Evolutionary conservation across 2,113 vertebrate genomes (phyloP), one percentile per base, ranked within the genome.

Genomic region (Herpetotheres cachinnans): DNA sequence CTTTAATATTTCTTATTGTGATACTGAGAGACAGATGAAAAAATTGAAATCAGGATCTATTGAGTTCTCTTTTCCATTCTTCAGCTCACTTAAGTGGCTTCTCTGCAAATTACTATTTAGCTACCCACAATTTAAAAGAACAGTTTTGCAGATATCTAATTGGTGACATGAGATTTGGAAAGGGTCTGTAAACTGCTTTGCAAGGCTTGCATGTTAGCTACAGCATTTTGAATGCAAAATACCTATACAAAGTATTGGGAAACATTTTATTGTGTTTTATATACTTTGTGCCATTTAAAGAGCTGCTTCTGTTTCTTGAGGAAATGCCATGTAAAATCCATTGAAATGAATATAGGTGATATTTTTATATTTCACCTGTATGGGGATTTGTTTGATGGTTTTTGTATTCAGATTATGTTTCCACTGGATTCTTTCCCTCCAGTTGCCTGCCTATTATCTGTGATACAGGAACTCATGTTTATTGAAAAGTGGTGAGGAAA

Each of bases 371-470:
- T 94, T 96, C 77, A 66, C 79, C 22, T 85, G 32, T 65, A 81
- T 76, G 93, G 40, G 32, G 24, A 77, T 91, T 93, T 96, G 71
- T 93, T 52, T 82, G 86, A 84, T 80, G 69, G 29, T 25, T 92
- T 97, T 94, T 89, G 32, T 91, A 65, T 86, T 95, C 40, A 42
- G 32, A 42, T 93, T 93, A 52, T 90, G 17, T 91, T 97, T 91
- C 74, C 59, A 76, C 74, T 97, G 95, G 72, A 90, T 94, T 97
- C 50, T 89, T 90, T 90, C 76, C 76, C 42, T 96, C 69, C 84
- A 91, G 54, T 78, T 87, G 54, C 84, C 76, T 97, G 82, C 61
- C 96, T 96, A 26, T 96, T 96, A 95, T 82, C 67, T 78, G 89
- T 84, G 92, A 92, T 74, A 83, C 55, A 69, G 62, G 65, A 96